A percentile compares a stretch with the other conserved stretches of the same genome.
Conservation (phyloP, 2,888 invertebrate genomes). For the Cryptocheilus praepositus region DNA sequence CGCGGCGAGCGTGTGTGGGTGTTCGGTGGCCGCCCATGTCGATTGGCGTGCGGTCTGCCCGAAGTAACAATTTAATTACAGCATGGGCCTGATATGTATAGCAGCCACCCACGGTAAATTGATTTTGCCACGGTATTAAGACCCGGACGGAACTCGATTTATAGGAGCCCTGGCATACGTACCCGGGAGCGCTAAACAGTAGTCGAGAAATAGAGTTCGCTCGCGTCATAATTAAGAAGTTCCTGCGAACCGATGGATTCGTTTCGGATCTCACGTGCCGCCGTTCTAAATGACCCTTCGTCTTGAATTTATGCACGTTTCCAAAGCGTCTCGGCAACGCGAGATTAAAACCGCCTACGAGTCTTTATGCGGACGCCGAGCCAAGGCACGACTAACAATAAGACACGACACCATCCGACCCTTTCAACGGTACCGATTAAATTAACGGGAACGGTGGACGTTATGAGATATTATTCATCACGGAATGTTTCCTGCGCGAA, state of each 20-base stretch:
- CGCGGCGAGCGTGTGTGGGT: slow-evolving; percentile 55
- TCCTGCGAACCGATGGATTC: neutral
- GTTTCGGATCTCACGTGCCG: neutral
- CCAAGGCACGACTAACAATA: too few relatives aligned
- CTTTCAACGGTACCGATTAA: too few relatives aligned
- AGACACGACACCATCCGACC: too few relatives aligned
- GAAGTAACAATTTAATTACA: slow-evolving; percentile 75
- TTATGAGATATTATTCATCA: too few relatives aligned
- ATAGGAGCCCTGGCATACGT: slow-evolving; percentile 54
- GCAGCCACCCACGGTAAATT: slow-evolving; percentile 75
- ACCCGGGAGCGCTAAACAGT: slow-evolving; percentile 70
- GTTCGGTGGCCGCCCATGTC: slow-evolving; percentile 73
- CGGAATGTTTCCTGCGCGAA: too few relatives aligned
- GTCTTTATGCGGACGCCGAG: too few relatives aligned
- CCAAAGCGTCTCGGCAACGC: too few relatives aligned
- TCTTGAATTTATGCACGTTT: too few relatives aligned
- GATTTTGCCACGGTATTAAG: slow-evolving; percentile 74
- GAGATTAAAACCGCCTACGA: too few relatives aligned
- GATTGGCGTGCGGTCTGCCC: slow-evolving; percentile 73
- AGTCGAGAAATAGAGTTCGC: slow-evolving; percentile 61
- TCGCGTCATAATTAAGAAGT: slow-evolving; percentile 47
- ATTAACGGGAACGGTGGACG: too few relatives aligned
- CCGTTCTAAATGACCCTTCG: too few relatives aligned
- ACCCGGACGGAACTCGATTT: slow-evolving; percentile 65
- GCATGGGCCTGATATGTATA: slow-evolving; percentile 69